Evolutionary conservation across 2,113 vertebrate genomes (phyloP).

Genomic region (Macrotus californicus): DNA sequence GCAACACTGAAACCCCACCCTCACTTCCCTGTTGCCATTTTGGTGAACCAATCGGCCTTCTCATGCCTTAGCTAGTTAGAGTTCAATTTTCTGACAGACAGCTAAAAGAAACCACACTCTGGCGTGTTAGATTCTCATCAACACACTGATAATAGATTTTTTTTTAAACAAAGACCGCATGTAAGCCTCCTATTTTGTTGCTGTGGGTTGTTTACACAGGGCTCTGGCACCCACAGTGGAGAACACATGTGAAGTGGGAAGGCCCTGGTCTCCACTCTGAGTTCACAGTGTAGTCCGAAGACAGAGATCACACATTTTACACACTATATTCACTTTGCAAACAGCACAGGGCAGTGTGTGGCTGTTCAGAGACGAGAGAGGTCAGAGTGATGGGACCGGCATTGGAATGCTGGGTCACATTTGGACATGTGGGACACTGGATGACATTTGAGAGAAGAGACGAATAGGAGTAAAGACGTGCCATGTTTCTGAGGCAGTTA

Average conservation of each 20-base stretch:
- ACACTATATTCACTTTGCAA: rapidly evolving
- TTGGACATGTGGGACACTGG: not conserved
- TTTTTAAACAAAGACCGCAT: not conserved
- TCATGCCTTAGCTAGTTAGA: not conserved
- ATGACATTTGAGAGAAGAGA: not conserved
- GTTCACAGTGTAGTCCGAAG: not conserved
- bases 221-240: not conserved
- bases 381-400: rapidly evolving
- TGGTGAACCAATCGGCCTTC: not conserved
- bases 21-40: not conserved
- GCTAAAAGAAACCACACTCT: not conserved
- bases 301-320: not conserved
- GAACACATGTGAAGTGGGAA: not conserved
- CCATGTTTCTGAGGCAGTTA: not conserved
- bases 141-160: not conserved
- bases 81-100: not conserved
- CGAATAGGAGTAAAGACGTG: not conserved
- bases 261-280: not conserved
- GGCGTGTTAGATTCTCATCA: not conserved
- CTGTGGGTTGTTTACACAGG: not conserved
- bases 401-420: not conserved
- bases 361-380: not conserved
- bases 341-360: rapidly evolving
- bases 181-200: not conserved
- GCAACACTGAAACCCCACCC: not conserved